A percentile compares a stretch with the other conserved stretches of the same genome.
These are phyloP conservation scores for Spheniscus humboldti DNA, from an alignment of 2,797 vertebrate genomes.

Conservation along the genomic window DNA sequence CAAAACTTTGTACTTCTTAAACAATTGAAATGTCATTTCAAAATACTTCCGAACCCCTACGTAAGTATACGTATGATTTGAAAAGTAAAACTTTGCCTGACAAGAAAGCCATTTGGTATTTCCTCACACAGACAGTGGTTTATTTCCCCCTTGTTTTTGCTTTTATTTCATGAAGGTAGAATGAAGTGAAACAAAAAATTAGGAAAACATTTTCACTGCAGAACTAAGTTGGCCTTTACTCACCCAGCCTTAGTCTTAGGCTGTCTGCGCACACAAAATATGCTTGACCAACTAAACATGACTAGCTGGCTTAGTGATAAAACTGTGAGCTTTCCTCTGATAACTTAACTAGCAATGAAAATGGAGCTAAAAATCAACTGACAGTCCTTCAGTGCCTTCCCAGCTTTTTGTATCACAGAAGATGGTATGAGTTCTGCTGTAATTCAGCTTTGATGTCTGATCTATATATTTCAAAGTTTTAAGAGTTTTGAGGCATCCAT, in stretches of 20 bases:
- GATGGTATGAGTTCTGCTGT: fast-evolving
- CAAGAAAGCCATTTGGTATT: background rate
- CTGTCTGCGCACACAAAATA: background rate
- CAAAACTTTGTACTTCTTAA: background rate
- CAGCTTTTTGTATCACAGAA: background rate
- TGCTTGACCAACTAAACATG: background rate
- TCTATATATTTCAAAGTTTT: background rate
- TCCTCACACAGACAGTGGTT: background rate
- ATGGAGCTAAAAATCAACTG: background rate
- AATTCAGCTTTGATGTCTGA: background rate
- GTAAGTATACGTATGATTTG: background rate
- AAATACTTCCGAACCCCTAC: background rate
- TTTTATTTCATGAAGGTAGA: background rate
- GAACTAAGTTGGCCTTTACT: background rate
- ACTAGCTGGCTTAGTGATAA: background rate
- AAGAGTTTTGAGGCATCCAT: background rate
- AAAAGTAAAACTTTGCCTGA: background rate
- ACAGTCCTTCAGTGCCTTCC: background rate
- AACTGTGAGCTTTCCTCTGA: background rate
- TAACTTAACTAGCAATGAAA: background rate
- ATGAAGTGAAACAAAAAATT: background rate
- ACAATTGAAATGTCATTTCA: background rate
- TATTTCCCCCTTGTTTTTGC: background rate
- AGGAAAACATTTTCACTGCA: background rate
- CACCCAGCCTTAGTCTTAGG: background rate